These are phyloP conservation scores for Epirrhoe tristata DNA, from an alignment of 2,888 invertebrate genomes.

Conservation along the genomic window DNA sequence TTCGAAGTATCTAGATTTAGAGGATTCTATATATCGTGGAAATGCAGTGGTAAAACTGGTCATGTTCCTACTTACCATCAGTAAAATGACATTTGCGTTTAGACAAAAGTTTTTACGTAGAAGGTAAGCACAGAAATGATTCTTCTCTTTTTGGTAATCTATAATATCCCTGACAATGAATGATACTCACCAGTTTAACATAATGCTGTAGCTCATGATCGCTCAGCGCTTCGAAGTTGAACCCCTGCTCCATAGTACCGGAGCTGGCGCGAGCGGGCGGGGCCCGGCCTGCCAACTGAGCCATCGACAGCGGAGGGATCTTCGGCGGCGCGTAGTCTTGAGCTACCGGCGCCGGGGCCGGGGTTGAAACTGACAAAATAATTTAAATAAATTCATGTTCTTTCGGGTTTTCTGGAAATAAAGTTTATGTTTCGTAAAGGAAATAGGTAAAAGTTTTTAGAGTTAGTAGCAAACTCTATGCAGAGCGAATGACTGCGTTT, in stretches of 20 bases:
- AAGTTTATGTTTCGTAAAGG: background rate
- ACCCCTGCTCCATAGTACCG: slow-evolving; percentile 23
- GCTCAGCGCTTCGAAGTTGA: slow-evolving; percentile 63
- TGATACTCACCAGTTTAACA: slow-evolving; percentile 67
- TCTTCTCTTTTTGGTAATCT: too few relatives aligned
- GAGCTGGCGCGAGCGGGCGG: slow-evolving; percentile 21
- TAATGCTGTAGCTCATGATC: slow-evolving; percentile 76
- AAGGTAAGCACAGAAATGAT: too few relatives aligned
- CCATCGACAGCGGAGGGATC: slow-evolving; percentile 52
- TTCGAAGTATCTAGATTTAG: too few relatives aligned
- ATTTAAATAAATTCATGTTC: background rate
- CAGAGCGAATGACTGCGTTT: too few relatives aligned
- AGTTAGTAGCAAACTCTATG: too few relatives aligned
- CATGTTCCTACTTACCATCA: too few relatives aligned
- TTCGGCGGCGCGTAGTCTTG: slow-evolving; percentile 53
- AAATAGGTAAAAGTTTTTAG: too few relatives aligned
- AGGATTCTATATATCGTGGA: too few relatives aligned
- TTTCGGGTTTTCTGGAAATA: background rate
- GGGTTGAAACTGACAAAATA: slow-evolving; percentile 44
- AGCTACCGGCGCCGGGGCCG: slow-evolving; percentile 51
- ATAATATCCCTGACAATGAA: background rate
- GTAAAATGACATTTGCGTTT: too few relatives aligned
- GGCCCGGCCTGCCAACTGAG: slow-evolving; percentile 37
- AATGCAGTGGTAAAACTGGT: too few relatives aligned
- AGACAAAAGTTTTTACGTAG: too few relatives aligned